These are phyloP conservation scores for Telmatherina bonti DNA, from an alignment of 2,797 vertebrate genomes.

Conservation along the genomic window DNA sequence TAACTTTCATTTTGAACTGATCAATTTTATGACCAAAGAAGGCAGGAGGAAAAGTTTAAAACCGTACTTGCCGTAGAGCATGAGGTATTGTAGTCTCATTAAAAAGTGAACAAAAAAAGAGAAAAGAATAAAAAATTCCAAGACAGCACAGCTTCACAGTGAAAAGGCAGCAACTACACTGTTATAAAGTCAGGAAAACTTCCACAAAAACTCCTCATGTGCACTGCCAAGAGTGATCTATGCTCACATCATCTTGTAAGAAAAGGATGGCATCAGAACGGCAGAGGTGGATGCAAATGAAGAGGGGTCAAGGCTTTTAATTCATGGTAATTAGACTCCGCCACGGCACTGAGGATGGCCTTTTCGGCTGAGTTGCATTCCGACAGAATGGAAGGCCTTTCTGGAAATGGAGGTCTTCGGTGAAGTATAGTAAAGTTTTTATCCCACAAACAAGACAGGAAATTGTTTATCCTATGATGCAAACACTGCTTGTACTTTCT, in stretches of 20 bases:
- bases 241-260: slow-evolving; percentile 34
- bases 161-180: slow-evolving; percentile 2
- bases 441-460: slow-evolving; percentile 30
- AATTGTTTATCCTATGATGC: slow-evolving; percentile 53
- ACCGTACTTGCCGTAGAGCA: neutral
- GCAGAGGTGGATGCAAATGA: slow-evolving; percentile 70
- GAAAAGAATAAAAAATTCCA: neutral
- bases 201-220: slow-evolving; percentile 14
- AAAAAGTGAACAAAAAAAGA: neutral
- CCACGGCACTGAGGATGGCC: slow-evolving; percentile 56
- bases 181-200: slow-evolving; percentile 19
- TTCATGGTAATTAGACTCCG: slow-evolving; percentile 67
- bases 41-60: neutral
- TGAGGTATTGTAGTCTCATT: slow-evolving; percentile 9
- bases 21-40: neutral
- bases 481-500: slow-evolving; percentile 30
- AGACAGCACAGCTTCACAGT: slow-evolving; percentile 12
- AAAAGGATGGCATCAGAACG: slow-evolving; percentile 34
- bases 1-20: neutral
- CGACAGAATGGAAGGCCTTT: slow-evolving; percentile 37
- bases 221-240: slow-evolving; percentile 41
- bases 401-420: slow-evolving; percentile 45
- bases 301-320: slow-evolving; percentile 55
- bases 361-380: slow-evolving; percentile 55
- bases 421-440: slow-evolving; percentile 50